These are phyloP conservation scores for Trichomycterus rosablanca DNA, from an alignment of 2,113 vertebrate genomes.

Conservation along the genomic window DNA sequence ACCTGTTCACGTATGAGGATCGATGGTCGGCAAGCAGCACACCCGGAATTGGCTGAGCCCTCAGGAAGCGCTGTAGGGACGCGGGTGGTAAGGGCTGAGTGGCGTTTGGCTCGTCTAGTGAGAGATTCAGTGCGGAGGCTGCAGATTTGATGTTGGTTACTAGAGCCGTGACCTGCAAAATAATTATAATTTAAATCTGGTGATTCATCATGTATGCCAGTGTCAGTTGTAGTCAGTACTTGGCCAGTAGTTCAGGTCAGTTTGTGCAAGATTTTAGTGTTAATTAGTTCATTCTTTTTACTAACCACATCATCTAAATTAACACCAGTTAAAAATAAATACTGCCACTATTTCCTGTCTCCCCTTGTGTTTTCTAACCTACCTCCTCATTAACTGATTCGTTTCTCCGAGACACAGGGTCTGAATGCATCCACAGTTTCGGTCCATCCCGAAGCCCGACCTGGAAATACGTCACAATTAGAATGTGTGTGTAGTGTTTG, in stretches of 20 bases:
- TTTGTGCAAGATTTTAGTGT: no score
- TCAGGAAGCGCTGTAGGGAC: conserved; percentile 90
- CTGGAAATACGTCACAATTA: conserved; percentile 53
- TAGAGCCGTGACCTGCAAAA: conserved; percentile 63
- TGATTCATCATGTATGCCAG: no score
- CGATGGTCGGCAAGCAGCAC: conserved; percentile 80
- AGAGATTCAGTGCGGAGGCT: conserved; percentile 33
- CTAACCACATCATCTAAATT: no score
- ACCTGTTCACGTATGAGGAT: conserved; percentile 74
- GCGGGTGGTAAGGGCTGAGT: conserved; percentile 84
- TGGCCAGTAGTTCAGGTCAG: no score
- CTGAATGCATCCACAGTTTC: conserved; percentile 83
- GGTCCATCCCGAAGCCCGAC: conserved; percentile 68
- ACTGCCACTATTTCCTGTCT: no score
- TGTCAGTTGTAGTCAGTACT: no score
- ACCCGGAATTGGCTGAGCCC: conserved; percentile 72
- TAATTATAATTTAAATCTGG: no score
- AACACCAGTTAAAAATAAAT: no score
- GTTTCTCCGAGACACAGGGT: conserved; percentile 79
- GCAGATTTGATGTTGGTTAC: conserved; percentile 52
- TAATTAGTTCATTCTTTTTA: no score
- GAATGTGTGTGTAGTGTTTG: not conserved
- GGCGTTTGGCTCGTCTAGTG: conserved; percentile 42
- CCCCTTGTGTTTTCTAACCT: conserved; percentile 41
- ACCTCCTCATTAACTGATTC: conserved; percentile 67